phyloP scores from a whole-genome alignment of 2,888 invertebrate genomes.

The Drosophila hawaiiensis region DNA sequence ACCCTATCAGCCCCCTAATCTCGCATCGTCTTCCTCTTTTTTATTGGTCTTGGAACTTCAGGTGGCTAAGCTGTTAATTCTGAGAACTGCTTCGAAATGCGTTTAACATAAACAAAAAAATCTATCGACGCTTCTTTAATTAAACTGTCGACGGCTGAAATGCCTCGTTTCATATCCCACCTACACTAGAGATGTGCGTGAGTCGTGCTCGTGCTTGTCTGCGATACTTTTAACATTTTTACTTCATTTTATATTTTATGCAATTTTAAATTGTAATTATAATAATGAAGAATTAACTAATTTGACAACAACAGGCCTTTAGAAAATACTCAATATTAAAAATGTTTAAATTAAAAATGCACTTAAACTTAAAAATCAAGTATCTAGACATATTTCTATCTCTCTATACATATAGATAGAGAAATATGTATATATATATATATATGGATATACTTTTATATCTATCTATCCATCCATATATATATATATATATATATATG shows the following conservation, averaged over 20 bases:
- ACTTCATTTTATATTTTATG: neutral
- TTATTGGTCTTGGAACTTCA: constrained; percentile 3
- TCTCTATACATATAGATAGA: too few relatives aligned
- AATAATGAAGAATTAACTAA: neutral
- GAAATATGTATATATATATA: too few relatives aligned
- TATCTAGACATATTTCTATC: neutral
- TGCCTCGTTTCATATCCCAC: constrained; percentile 3
- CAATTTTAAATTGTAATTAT: neutral
- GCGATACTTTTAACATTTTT: neutral
- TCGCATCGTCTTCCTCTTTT: neutral
- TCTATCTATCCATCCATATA: too few relatives aligned
- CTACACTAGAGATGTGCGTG: constrained; percentile 9
- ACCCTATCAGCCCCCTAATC: neutral
- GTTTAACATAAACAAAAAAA: constrained; percentile 49
- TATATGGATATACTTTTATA: too few relatives aligned
- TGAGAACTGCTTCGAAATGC: constrained; percentile 42
- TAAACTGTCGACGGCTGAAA: constrained; percentile 33
- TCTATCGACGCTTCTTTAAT: constrained; percentile 56
- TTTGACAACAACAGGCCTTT: neutral
- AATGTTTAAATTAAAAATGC: neutral
- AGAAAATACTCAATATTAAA: neutral
- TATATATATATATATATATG: too few relatives aligned
- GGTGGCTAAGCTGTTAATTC: constrained; percentile 49
- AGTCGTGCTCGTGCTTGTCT: neutral
- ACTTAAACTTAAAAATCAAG: neutral